Evolutionary conservation across 2,797 vertebrate genomes (phyloP), one percentile per base, ranked within the genome.

Genomic region (Coreius guichenoti): DNA sequence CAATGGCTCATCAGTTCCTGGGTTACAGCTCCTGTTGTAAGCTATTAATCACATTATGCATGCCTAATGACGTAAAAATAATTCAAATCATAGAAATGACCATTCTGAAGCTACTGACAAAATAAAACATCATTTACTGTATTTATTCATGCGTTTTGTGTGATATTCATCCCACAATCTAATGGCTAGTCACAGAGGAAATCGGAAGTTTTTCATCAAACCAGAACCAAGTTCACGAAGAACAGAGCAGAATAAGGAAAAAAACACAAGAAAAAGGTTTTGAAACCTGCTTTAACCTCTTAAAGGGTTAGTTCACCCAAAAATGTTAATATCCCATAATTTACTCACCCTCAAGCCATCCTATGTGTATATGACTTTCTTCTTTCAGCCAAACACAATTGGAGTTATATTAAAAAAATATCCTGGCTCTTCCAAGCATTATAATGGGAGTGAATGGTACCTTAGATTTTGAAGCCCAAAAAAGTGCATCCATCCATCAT

Each of bases 21-120:
- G 84, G 78, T 85, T 70, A 77, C 75, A 76, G 49, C 70, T 77
- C 31, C 73, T 81, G 82, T 63, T 86, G 61, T 83, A 84, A 51
- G 81, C 84, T 86, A 89, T 89, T 90, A 88, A 90, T 88, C 86
- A 88, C 82, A 88, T 86, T 88, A 83, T 69, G 36, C 58, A 54
- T 56, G 54, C 73, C 82, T 89, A 90, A 90, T 90, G 89, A 81
- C 33, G 80, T 75, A 85, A 77, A 82, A 89, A 86, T 67, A 87
- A 63, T 72, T 74, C 81, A 76, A 89, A 83, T 87, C 75, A 85
- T 86, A 89, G 72, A 82, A 65, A 73, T 86, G 78, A 86, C 69
- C 78, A 82, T 80, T 77, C 11, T 67, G 56, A 82, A 51, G 58
- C 61, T 68, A 61, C 84, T 65, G 81, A 56, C 74, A 72, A 61